Percentiles rank a stretch among this genome's conserved stretches.
Evolutionary conservation across 2,888 invertebrate species (phyloP).

Genomic region (Drosophila paranaensis): DNA sequence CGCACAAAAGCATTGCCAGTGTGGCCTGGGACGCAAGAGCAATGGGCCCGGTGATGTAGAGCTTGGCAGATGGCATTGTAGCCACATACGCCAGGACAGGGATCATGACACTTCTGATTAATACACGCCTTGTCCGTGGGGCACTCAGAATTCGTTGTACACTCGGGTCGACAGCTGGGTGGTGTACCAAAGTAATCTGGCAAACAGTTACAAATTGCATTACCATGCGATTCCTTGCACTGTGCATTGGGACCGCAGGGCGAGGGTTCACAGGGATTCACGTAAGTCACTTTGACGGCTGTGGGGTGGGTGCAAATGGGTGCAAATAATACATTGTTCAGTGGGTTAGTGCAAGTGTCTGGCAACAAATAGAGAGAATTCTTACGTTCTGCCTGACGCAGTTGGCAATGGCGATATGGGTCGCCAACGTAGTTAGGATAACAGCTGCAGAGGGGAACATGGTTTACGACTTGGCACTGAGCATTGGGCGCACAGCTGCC

Average conservation of each 20-base stretch:
- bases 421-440: slow-evolving; percentile 87
- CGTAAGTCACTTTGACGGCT: slow-evolving; percentile 63
- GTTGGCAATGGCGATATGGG: slow-evolving; percentile 88
- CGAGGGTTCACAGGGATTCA: slow-evolving; percentile 90
- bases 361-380: slow-evolving; percentile 22
- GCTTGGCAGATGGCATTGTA: slow-evolving; percentile 87
- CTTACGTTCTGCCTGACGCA: slow-evolving; percentile 81
- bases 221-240: slow-evolving; percentile 87
- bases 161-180: slow-evolving; percentile 89
- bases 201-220: slow-evolving; percentile 88
- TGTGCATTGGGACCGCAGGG: slow-evolving; percentile 91
- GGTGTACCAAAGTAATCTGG: slow-evolving; percentile 88
- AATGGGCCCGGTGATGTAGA: slow-evolving; percentile 87
- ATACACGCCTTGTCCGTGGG: slow-evolving; percentile 87
- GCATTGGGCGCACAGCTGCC: slow-evolving; percentile 92
- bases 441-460: slow-evolving; percentile 92
- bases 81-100: slow-evolving; percentile 88
- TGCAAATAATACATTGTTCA: slow-evolving; percentile 44
- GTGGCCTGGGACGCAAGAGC: slow-evolving; percentile 87
- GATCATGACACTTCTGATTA: slow-evolving; percentile 87
- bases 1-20: slow-evolving; percentile 90
- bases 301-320: slow-evolving; percentile 41
- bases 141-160: slow-evolving; percentile 88
- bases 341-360: slow-evolving; percentile 52
- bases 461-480: slow-evolving; percentile 91